Evolutionary conservation across 2,113 vertebrate species (phyloP).

Genomic region (Hymenochirus boettgeri): DNA sequence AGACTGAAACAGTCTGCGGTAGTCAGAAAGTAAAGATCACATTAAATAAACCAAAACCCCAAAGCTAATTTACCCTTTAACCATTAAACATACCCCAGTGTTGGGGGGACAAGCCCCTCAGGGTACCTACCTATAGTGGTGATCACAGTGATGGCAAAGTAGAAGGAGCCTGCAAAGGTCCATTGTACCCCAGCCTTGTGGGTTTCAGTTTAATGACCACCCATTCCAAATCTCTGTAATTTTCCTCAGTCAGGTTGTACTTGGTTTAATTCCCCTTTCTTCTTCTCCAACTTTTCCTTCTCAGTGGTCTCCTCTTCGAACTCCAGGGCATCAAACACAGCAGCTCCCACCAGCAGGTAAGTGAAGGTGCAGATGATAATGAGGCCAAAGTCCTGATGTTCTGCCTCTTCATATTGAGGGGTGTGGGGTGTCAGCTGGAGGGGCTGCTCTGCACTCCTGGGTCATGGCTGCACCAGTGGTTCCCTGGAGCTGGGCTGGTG

Average conservation of each 20-base stretch:
- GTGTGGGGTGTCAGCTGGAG: slow-evolving; percentile 49
- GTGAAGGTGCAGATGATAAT: slow-evolving; percentile 91
- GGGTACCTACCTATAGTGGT: slow-evolving; percentile 83
- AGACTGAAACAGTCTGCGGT: too few species aligned
- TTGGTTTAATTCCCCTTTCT: slow-evolving; percentile 66
- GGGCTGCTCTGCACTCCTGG: slow-evolving; percentile 52
- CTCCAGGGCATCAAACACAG: slow-evolving; percentile 88
- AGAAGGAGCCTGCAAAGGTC: slow-evolving; percentile 90
- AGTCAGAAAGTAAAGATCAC: too few species aligned
- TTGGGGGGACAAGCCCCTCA: background rate
- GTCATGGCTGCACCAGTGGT: slow-evolving; percentile 67
- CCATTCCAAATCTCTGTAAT: slow-evolving; percentile 76
- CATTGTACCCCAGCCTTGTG: slow-evolving; percentile 93
- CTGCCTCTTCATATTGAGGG: slow-evolving; percentile 89
- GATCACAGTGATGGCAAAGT: slow-evolving; percentile 96
- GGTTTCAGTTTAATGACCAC: slow-evolving; percentile 88
- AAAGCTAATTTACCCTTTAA: too few species aligned
- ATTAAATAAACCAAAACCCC: too few species aligned
- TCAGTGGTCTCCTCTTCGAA: slow-evolving; percentile 77
- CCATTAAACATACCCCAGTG: too few species aligned
- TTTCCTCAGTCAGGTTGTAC: slow-evolving; percentile 77
- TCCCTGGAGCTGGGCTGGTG: background rate
- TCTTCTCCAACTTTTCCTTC: slow-evolving; percentile 61
- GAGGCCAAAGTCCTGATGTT: slow-evolving; percentile 88
- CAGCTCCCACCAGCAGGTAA: slow-evolving; percentile 90